These are phyloP conservation scores for Poeciliopsis presidionis DNA, from an alignment of 2,797 vertebrate species.

Conservation along the genomic window DNA sequence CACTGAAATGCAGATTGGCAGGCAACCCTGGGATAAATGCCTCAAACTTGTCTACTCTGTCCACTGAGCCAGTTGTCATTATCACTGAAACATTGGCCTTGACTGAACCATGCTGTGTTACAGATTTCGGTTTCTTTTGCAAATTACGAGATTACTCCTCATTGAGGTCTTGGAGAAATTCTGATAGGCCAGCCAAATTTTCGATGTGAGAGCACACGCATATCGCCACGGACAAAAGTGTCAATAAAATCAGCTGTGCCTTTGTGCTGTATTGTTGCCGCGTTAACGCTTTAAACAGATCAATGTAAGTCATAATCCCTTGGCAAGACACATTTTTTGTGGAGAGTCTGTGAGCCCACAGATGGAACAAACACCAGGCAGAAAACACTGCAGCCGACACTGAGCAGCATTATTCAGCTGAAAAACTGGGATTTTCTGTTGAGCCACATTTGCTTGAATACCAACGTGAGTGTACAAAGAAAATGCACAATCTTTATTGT, in stretches of 20 bases:
- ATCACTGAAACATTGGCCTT: neutral
- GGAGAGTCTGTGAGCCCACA: slow-evolving; percentile 43
- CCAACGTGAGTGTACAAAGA: neutral
- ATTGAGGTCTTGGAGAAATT: neutral
- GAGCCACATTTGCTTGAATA: slow-evolving; percentile 28
- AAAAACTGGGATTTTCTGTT: slow-evolving; percentile 40
- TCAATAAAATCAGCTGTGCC: slow-evolving; percentile 63
- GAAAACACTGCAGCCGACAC: slow-evolving; percentile 36
- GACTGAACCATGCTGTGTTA: neutral
- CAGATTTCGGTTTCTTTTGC: neutral
- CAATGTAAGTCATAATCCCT: slow-evolving; percentile 64
- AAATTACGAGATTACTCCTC: neutral
- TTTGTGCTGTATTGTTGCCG: slow-evolving; percentile 55
- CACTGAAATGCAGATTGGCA: too few relatives aligned
- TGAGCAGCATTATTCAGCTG: slow-evolving; percentile 43
- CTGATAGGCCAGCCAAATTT: slow-evolving; percentile 1
- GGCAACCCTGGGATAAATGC: too few relatives aligned
- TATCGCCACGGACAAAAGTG: slow-evolving; percentile 46
- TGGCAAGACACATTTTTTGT: slow-evolving; percentile 51
- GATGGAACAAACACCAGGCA: slow-evolving; percentile 40
- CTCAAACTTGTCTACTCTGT: too few relatives aligned
- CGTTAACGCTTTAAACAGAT: slow-evolving; percentile 67
- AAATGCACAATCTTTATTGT: neutral
- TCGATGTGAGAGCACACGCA: slow-evolving; percentile 15
- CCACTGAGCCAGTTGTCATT: too few relatives aligned